A percentile compares a stretch with the other conserved stretches of the same genome.
phyloP scores from a whole-genome alignment of 2,113 vertebrate species.

The Takifugu flavidus region DNA sequence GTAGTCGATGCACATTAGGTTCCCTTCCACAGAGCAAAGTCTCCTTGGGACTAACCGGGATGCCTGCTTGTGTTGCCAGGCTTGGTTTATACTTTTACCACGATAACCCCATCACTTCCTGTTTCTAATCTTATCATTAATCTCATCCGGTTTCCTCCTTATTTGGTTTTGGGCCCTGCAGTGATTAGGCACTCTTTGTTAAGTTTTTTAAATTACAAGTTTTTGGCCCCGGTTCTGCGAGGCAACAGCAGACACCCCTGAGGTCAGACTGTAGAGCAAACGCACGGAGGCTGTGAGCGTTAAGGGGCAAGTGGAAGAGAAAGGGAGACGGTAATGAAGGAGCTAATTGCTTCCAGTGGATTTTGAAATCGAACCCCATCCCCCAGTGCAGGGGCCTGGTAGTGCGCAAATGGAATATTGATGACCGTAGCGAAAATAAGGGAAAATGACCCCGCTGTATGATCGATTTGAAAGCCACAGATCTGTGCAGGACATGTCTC shows the following conservation, averaged over 20 bases:
- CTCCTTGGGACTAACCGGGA: slow-evolving; percentile 12
- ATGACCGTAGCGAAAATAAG: slow-evolving; percentile 65
- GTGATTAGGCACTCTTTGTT: background rate
- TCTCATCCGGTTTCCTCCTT: slow-evolving; percentile 6
- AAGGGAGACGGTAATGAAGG: slow-evolving; percentile 69
- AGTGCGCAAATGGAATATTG: slow-evolving; percentile 67
- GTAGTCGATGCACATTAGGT: slow-evolving; percentile 27
- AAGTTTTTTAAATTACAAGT: slow-evolving; percentile 18
- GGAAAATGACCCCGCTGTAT: slow-evolving; percentile 61
- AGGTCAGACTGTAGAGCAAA: slow-evolving; percentile 27
- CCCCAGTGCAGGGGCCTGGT: slow-evolving; percentile 32
- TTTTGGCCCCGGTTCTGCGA: slow-evolving; percentile 6
- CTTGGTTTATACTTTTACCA: slow-evolving; percentile 15
- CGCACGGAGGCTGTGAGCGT: slow-evolving; percentile 8
- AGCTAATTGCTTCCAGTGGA: slow-evolving; percentile 78
- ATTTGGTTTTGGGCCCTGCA: background rate
- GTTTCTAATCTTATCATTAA: slow-evolving; percentile 23
- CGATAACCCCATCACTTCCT: slow-evolving; percentile 14
- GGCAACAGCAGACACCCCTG: slow-evolving; percentile 23
- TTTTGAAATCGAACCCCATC: slow-evolving; percentile 71
- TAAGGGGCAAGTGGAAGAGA: slow-evolving; percentile 20
- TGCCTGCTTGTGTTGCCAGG: slow-evolving; percentile 3
- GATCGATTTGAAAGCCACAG: slow-evolving; percentile 69
- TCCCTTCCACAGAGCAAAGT: slow-evolving; percentile 19
- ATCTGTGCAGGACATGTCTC: slow-evolving; percentile 65